Conservation (phyloP, 2,797 vertebrate genomes). For the Sarcoramphus papa region DNA sequence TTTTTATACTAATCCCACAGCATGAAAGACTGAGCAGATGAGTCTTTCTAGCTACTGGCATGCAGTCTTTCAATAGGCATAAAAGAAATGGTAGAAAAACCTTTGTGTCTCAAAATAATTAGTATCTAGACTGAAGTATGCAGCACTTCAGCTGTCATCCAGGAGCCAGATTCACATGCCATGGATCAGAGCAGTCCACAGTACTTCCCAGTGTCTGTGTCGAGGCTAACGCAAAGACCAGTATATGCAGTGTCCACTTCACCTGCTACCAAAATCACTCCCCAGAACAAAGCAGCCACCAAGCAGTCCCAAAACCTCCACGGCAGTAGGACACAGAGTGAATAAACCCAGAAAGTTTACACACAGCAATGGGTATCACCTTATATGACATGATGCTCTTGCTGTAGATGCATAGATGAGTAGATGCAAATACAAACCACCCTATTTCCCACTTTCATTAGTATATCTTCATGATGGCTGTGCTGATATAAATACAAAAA, state of each 20-base stretch:
- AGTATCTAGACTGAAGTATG: background rate
- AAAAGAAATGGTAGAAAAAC: background rate
- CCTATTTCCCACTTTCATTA: background rate
- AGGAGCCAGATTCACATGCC: background rate
- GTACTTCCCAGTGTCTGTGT: background rate
- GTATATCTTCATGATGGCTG: background rate
- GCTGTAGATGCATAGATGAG: background rate
- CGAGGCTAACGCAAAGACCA: background rate
- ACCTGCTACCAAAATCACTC: background rate
- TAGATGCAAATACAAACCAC: background rate
- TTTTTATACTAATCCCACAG: background rate
- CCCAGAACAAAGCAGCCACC: background rate
- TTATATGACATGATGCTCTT: fast-evolving
- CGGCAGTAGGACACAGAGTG: background rate
- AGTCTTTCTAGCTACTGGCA: background rate
- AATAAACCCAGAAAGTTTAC: background rate
- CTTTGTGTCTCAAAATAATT: background rate
- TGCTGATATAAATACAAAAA: background rate
- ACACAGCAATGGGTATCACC: background rate
- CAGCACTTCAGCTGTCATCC: background rate
- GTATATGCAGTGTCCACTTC: background rate
- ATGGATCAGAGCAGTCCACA: fast-evolving
- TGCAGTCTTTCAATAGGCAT: background rate
- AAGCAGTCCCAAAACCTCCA: background rate
- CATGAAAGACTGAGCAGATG: background rate